Evolutionary conservation across 2,888 invertebrate species (phyloP).

Genomic region (Baccha elongata): DNA sequence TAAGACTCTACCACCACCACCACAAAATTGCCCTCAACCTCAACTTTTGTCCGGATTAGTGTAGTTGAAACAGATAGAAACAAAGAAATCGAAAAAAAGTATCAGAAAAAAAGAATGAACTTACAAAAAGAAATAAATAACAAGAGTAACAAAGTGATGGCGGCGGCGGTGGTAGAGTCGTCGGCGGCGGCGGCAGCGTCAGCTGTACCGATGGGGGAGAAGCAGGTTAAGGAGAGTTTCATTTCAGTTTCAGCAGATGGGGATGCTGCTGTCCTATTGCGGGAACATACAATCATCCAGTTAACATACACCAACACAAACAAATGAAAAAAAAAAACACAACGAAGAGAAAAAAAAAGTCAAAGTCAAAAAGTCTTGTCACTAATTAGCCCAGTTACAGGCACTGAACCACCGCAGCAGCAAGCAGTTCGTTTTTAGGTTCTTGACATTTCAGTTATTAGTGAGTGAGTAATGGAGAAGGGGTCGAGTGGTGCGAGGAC

Average conservation of each 20-base stretch:
- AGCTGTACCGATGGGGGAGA: neutral
- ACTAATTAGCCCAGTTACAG: constrained; percentile 73
- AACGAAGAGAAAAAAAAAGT: constrained; percentile 45
- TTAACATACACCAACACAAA: constrained; percentile 19
- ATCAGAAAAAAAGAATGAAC: constrained; percentile 39
- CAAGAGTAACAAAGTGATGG: constrained; percentile 54
- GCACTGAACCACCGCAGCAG: constrained; percentile 63
- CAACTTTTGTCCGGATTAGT: constrained; percentile 53
- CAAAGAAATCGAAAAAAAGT: constrained; percentile 14
- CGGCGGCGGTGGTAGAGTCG: neutral
- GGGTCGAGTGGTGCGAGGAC: neutral
- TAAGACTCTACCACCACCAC: constrained; percentile 23
- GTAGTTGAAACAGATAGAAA: constrained; percentile 54
- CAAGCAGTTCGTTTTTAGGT: constrained; percentile 68
- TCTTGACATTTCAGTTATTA: constrained; percentile 73
- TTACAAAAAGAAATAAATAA: constrained; percentile 57
- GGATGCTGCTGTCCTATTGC: constrained; percentile 39
- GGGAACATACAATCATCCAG: constrained; percentile 45
- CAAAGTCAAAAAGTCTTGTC: constrained; percentile 74
- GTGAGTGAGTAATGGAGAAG: constrained; percentile 51
- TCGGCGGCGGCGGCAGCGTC: neutral
- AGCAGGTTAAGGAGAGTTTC: constrained; percentile 2
- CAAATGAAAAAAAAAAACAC: constrained; percentile 25
- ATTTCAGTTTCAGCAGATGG: constrained; percentile 16
- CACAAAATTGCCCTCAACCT: constrained; percentile 45